phyloP scores from a whole-genome alignment of 2,113 vertebrate species.

The Alces alces region DNA sequence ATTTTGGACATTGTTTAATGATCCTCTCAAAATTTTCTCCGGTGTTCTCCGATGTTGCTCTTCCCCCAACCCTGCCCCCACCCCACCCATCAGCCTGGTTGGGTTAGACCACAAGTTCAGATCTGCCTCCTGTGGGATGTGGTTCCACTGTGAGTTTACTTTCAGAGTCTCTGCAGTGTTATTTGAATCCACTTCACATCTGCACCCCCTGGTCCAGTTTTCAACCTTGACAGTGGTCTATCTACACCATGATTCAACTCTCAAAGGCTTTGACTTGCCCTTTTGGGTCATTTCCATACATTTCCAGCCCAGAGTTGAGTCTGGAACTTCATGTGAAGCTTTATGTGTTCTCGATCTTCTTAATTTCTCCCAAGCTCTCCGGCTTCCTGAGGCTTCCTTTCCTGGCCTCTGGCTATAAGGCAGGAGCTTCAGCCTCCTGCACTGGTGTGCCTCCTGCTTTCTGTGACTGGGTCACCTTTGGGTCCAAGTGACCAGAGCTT shows the following conservation, averaged over 20 bases:
- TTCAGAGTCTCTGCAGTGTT: background rate
- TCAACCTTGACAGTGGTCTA: background rate
- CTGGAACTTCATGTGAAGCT: background rate
- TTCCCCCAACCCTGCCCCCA: background rate
- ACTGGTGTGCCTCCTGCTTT: background rate
- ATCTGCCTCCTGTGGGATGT: background rate
- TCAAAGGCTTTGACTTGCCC: background rate
- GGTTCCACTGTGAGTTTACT: background rate
- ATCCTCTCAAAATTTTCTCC: background rate
- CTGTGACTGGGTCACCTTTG: background rate
- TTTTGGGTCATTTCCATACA: background rate
- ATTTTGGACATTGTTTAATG: background rate
- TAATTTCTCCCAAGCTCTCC: background rate
- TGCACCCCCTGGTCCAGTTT: background rate
- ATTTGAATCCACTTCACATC: background rate
- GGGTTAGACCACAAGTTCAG: background rate
- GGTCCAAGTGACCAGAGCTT: background rate
- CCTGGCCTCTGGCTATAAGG: background rate
- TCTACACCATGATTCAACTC: no score
- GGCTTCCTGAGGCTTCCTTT: background rate
- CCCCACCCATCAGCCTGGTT: background rate
- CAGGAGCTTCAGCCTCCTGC: background rate
- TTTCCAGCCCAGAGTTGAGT: background rate
- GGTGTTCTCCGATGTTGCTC: background rate
- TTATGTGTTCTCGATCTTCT: background rate